phyloP scores from a whole-genome alignment of 2,797 vertebrate genomes.

The Sebastes paucispinis region DNA sequence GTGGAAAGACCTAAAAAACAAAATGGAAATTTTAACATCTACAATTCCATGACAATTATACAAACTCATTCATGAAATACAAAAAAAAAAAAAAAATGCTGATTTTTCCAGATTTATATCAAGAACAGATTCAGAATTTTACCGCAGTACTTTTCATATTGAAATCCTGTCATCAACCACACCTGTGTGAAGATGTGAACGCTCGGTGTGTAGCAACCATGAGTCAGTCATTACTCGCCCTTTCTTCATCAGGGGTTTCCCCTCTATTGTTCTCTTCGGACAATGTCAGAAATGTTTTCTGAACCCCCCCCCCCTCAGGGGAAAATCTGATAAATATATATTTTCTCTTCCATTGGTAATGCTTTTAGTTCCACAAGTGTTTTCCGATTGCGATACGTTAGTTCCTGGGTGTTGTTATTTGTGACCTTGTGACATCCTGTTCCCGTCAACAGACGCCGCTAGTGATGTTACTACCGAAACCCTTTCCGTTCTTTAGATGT shows the following conservation, averaged over 20 bases:
- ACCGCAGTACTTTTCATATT: neutral
- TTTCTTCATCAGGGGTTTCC: conserved; percentile 29
- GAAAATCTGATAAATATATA: too few relatives aligned
- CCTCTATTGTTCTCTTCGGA: neutral
- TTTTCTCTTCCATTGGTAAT: neutral
- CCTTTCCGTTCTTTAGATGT: too few relatives aligned
- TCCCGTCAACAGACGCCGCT: too few relatives aligned
- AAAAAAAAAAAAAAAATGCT: neutral
- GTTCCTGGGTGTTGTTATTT: neutral
- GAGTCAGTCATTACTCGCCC: conserved; percentile 30
- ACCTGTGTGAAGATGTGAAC: conserved; percentile 4
- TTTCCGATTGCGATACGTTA: neutral
- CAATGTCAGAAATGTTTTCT: neutral
- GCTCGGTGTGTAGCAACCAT: neutral
- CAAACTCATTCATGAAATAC: neutral
- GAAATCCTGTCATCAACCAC: conserved; percentile 34
- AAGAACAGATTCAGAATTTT: neutral
- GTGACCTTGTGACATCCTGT: neutral
- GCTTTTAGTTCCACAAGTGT: neutral
- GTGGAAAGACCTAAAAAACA: neutral
- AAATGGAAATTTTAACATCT: neutral
- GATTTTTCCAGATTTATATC: neutral
- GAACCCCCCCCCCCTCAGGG: rapidly evolving
- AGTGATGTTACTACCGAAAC: too few relatives aligned
- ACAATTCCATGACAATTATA: neutral